phyloP scores from a whole-genome alignment of 2,113 vertebrate genomes.

The Rhinoptilus africanus region DNA sequence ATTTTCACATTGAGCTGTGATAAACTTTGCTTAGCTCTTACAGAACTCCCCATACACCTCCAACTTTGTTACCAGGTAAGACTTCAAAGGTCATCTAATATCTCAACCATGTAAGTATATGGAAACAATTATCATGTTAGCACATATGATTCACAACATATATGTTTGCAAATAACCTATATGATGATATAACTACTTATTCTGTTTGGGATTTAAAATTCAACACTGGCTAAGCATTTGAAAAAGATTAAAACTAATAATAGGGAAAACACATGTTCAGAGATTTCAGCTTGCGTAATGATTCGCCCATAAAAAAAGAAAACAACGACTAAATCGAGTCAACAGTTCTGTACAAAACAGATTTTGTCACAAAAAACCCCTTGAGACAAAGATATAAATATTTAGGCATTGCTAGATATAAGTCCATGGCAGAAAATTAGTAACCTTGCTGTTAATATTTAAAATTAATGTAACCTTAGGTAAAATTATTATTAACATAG shows the following conservation, averaged over 20 bases:
- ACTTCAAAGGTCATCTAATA: background rate
- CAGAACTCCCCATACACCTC: background rate
- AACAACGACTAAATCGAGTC: background rate
- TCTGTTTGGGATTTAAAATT: constrained; percentile 40
- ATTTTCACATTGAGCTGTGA: background rate
- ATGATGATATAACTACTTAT: constrained; percentile 53
- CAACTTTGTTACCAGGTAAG: background rate
- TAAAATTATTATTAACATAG: background rate
- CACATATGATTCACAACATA: constrained; percentile 19
- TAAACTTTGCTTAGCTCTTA: background rate
- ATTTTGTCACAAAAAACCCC: background rate
- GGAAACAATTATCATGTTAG: constrained; percentile 62
- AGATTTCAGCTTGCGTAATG: constrained; percentile 24
- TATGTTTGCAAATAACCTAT: constrained; percentile 36
- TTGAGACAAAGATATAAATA: constrained; percentile 9
- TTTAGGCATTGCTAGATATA: background rate
- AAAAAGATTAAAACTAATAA: constrained; percentile 52
- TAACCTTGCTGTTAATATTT: background rate
- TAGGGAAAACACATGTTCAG: constrained; percentile 28
- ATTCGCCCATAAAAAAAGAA: constrained; percentile 35
- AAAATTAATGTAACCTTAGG: background rate
- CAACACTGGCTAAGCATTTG: constrained; percentile 2
- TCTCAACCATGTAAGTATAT: constrained; percentile 1
- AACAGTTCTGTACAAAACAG: background rate
- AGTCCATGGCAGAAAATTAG: background rate